Evolutionary conservation across 1,140 invertebrate genomes (phyloP).

Genomic region (Diabrotica undecimpunctata): DNA sequence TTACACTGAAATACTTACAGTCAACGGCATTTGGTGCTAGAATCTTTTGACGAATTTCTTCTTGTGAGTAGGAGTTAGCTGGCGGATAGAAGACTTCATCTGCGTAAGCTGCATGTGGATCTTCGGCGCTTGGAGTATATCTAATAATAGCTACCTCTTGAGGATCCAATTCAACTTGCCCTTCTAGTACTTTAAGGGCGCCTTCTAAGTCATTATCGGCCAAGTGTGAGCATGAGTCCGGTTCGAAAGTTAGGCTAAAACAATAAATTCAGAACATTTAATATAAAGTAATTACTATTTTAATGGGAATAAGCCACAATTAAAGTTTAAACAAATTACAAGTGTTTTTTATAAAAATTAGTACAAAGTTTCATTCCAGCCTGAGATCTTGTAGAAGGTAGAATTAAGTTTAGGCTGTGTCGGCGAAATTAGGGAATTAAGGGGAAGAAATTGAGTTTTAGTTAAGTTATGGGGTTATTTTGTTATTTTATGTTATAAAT

Average conservation of each 20-base stretch:
- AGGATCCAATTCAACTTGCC: slow-evolving; percentile 55
- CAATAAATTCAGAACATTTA: not conserved
- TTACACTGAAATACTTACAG: slow-evolving; percentile 22
- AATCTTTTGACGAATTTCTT: slow-evolving; percentile 39
- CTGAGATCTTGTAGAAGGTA: too few species aligned
- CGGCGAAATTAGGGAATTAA: too few species aligned
- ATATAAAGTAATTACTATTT: too few species aligned
- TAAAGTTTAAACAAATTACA: too few species aligned
- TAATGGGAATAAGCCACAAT: too few species aligned
- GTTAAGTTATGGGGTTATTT: too few species aligned
- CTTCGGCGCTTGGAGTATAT: slow-evolving; percentile 67
- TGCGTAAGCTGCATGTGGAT: slow-evolving; percentile 65
- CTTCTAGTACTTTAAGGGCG: slow-evolving; percentile 51
- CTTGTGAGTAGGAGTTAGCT: slow-evolving; percentile 33
- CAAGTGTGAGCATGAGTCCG: slow-evolving; percentile 45
- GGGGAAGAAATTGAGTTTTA: too few species aligned
- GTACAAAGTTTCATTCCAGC: too few species aligned
- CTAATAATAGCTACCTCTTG: slow-evolving; percentile 71
- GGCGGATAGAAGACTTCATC: slow-evolving; percentile 77
- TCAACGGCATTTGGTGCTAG: slow-evolving; percentile 37
- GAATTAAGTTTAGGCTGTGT: too few species aligned
- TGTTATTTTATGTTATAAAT: too few species aligned
- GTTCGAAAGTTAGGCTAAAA: slow-evolving; percentile 43
- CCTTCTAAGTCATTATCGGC: slow-evolving; percentile 53
- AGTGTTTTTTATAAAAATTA: too few species aligned